A percentile compares a stretch with the other conserved stretches of the same genome.
These are phyloP conservation scores for Pempheris klunzingeri DNA, from an alignment of 2,797 vertebrate genomes.

Conservation along the genomic window DNA sequence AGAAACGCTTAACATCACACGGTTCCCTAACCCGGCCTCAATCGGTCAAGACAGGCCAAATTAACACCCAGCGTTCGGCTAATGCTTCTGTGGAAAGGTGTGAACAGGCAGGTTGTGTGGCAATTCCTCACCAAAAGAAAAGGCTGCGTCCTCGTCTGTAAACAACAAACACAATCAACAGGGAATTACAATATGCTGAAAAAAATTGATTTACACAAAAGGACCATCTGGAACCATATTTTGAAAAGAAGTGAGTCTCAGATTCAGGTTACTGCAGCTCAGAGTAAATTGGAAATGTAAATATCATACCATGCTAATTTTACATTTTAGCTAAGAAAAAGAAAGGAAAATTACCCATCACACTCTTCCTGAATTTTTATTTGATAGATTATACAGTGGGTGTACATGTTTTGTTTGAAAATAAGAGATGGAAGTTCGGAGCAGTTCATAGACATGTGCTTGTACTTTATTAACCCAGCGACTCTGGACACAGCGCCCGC, in stretches of 20 bases:
- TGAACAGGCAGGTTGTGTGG: constrained; percentile 59
- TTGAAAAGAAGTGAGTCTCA: constrained; percentile 23
- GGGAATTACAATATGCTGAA: neutral
- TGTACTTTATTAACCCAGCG: constrained; percentile 70
- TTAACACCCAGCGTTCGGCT: constrained; percentile 60
- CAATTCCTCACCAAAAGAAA: constrained; percentile 28
- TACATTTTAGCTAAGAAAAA: constrained; percentile 3
- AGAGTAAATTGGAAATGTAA: constrained; percentile 7
- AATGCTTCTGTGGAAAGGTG: constrained; percentile 59
- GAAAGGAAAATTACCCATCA: neutral
- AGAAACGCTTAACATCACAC: constrained; percentile 59
- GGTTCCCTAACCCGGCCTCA: constrained; percentile 17
- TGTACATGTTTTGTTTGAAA: constrained; percentile 42
- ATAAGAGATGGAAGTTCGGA: constrained; percentile 21
- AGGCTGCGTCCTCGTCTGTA: constrained; percentile 14
- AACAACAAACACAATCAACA: constrained; percentile 29
- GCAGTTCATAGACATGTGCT: constrained; percentile 5
- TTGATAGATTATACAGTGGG: neutral
- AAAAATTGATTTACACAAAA: constrained; percentile 10
- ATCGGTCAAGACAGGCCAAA: constrained; percentile 59
- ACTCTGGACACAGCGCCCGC: constrained; percentile 44
- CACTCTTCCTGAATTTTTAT: neutral
- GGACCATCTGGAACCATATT: neutral
- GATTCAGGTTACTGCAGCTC: neutral
- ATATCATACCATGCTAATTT: neutral